These are phyloP conservation scores for Eretmochelys imbricata DNA, from an alignment of 2,113 vertebrate species.

Conservation along the genomic window DNA sequence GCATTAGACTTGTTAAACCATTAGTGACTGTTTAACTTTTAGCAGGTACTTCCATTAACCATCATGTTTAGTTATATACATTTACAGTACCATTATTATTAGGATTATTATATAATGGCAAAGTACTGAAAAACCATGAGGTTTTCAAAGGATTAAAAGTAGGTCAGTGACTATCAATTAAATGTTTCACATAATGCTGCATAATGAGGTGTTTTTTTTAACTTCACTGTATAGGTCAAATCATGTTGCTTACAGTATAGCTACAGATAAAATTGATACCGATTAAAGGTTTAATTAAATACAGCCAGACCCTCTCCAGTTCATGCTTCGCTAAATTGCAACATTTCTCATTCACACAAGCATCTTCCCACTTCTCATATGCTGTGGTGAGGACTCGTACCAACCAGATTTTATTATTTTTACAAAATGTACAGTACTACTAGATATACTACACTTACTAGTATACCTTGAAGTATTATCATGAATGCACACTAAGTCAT, in stretches of 20 bases:
- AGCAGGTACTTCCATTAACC: not conserved
- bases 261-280: not conserved
- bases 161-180: not conserved
- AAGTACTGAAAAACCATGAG: not conserved
- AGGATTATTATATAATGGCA: not conserved
- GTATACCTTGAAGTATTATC: not conserved
- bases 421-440: not conserved
- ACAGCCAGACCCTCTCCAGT: not conserved
- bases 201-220: not conserved
- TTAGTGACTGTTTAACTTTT: not conserved
- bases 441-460: not conserved
- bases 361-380: not conserved
- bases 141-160: not conserved
- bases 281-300: not conserved
- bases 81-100: not conserved
- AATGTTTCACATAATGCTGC: not conserved
- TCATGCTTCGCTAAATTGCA: not conserved
- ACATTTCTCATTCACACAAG: not conserved
- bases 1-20: not conserved
- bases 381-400: not conserved
- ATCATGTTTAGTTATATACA: not conserved
- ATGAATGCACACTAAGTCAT: not conserved
- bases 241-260: not conserved
- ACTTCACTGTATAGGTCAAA: not conserved
- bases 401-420: not conserved